These are phyloP conservation scores for Biston stratarius DNA, from an alignment of 2,888 invertebrate species.

Conservation along the genomic window DNA sequence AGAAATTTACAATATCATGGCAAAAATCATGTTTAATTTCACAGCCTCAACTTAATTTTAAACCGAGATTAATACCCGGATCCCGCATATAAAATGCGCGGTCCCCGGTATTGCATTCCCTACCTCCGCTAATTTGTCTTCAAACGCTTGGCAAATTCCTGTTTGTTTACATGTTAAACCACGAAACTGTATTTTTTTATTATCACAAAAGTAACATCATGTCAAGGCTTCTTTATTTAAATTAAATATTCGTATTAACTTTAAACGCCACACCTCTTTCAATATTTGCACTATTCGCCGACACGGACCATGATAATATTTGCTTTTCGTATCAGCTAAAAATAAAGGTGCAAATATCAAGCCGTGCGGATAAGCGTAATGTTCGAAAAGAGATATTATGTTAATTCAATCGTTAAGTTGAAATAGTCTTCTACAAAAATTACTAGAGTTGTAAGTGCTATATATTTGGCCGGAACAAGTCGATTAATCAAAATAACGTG, in stretches of 20 bases:
- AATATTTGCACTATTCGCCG: slow-evolving; percentile 42
- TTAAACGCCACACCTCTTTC: slow-evolving; percentile 33
- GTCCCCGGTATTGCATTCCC: too few relatives aligned
- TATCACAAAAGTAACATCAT: not conserved
- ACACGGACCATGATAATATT: slow-evolving; percentile 47
- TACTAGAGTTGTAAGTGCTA: slow-evolving; percentile 25
- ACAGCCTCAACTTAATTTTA: too few relatives aligned
- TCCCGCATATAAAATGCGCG: too few relatives aligned
- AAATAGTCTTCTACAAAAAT: slow-evolving; percentile 70
- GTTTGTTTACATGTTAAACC: too few relatives aligned
- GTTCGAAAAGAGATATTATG: slow-evolving; percentile 66
- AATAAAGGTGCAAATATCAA: slow-evolving; percentile 48
- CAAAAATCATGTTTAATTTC: too few relatives aligned
- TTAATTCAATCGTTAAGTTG: slow-evolving; percentile 67
- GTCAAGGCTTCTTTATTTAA: not conserved
- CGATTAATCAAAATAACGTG: not conserved
- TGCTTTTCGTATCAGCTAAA: slow-evolving; percentile 43
- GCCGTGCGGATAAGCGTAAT: slow-evolving; percentile 57
- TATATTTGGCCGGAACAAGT: slow-evolving; percentile 12
- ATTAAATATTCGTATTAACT: slow-evolving; percentile 19
- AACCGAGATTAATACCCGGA: too few relatives aligned
- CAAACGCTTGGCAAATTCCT: too few relatives aligned
- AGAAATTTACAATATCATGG: too few relatives aligned
- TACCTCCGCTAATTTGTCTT: too few relatives aligned
- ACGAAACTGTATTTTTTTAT: too few relatives aligned